These are phyloP conservation scores for Anagrus nilaparvatae DNA, from an alignment of 1,140 invertebrate genomes.

Conservation along the genomic window DNA sequence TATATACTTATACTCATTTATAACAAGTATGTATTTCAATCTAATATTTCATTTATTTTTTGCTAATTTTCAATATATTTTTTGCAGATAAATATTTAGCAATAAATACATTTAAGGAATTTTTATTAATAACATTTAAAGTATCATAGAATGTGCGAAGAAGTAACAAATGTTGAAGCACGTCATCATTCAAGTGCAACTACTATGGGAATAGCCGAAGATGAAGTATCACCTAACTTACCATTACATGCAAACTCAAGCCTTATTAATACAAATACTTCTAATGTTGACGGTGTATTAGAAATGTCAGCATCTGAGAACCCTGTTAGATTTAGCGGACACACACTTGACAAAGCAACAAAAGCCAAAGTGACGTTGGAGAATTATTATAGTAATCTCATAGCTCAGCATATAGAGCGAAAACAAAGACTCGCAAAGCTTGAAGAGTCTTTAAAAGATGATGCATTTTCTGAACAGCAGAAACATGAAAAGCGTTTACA, in stretches of 20 bases:
- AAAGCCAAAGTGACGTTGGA: constrained; percentile 97
- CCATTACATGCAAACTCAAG: constrained; percentile 37
- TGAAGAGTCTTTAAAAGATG: constrained; percentile 90
- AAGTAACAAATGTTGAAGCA: constrained; percentile 36
- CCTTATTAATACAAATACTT: constrained; percentile 24
- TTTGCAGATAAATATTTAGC: too few species aligned
- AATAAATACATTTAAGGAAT: too few species aligned
- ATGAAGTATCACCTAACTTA: constrained; percentile 36
- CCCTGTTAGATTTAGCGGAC: constrained; percentile 82
- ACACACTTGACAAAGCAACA: constrained; percentile 97
- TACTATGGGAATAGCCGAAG: constrained; percentile 37
- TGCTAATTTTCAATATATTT: too few species aligned
- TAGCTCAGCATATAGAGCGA: constrained; percentile 92
- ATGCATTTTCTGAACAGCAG: constrained; percentile 75
- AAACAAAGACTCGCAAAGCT: constrained; percentile 88
- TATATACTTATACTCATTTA: too few species aligned
- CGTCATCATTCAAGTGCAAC: constrained; percentile 36
- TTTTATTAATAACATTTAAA: too few species aligned
- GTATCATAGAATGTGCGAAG: constrained; percentile 41
- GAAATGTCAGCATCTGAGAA: constrained; percentile 65
- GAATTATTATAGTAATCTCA: constrained; percentile 98
- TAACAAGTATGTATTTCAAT: too few species aligned
- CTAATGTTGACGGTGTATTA: constrained; percentile 35
- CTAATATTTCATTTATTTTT: too few species aligned
- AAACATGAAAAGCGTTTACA: constrained; percentile 82